phyloP scores from a whole-genome alignment of 53 echinoderm and acorn worm species.

The Holothuria scabra region DNA sequence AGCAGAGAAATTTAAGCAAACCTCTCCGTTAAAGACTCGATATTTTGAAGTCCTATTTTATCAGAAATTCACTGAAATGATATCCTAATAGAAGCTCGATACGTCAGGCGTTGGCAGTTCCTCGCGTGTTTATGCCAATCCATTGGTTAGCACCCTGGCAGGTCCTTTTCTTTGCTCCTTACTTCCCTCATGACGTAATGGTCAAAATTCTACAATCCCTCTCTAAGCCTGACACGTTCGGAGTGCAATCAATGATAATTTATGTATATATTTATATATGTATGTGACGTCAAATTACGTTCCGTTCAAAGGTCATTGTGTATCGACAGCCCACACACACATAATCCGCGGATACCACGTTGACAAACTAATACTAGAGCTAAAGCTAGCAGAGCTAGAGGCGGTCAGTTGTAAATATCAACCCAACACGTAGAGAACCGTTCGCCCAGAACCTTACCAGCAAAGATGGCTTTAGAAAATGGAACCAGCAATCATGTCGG shows the following conservation, averaged over 20 bases:
- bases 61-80: conserved; percentile 32
- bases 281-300: conserved; percentile 47
- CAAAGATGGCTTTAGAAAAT: conserved; percentile 69
- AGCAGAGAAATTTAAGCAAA: conserved; percentile 13
- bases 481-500: conserved; percentile 30
- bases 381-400: no score
- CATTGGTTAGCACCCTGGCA: conserved; percentile 77
- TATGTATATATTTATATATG: conserved; percentile 72
- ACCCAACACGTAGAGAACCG: neutral
- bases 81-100: conserved; percentile 35
- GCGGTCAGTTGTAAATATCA: conserved; percentile 47
- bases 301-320: conserved; percentile 43
- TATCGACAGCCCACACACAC: conserved; percentile 1
- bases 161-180: conserved; percentile 80
- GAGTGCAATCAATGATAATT: conserved; percentile 68
- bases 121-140: conserved; percentile 43
- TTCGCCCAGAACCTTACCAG: neutral
- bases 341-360: conserved; percentile 25
- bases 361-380: conserved; percentile 22
- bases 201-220: conserved; percentile 83
- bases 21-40: conserved; percentile 10
- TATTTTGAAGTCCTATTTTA: conserved; percentile 1
- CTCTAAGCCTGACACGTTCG: conserved; percentile 96
- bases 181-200: conserved; percentile 89
- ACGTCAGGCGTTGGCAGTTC: conserved; percentile 51